phyloP scores from a whole-genome alignment of 2,888 invertebrate species.

The Hyposoter didymator region DNA sequence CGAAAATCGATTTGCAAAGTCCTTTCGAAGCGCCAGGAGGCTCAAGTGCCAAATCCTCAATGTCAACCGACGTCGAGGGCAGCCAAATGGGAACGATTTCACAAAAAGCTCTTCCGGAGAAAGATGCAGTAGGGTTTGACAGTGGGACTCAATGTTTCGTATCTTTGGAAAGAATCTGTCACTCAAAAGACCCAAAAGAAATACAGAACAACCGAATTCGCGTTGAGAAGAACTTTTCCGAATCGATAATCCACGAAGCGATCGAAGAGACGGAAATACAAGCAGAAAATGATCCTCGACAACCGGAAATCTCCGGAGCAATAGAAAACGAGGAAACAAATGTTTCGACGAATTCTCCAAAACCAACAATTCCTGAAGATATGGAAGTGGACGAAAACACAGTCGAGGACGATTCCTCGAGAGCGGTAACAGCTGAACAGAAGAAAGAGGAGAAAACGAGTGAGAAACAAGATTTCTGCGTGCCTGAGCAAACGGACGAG shows the following conservation, averaged over 20 bases:
- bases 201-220: not conserved
- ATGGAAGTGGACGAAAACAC: not conserved
- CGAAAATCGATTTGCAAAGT: conserved; percentile 36
- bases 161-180: not conserved
- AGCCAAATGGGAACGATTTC: not conserved
- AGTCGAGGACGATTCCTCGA: not conserved
- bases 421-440: not conserved
- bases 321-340: not conserved
- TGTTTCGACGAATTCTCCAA: not conserved
- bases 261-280: not conserved
- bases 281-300: not conserved
- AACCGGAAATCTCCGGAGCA: not conserved
- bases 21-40: not conserved
- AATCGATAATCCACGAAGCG: not conserved
- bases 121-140: not conserved
- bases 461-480: not conserved
- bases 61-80: not conserved
- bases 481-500: conserved; percentile 25
- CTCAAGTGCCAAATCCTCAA: not conserved
- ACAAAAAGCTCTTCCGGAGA: not conserved
- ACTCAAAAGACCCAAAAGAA: not conserved
- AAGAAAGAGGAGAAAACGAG: not conserved
- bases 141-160: conserved; percentile 6
- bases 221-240: not conserved
- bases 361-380: not conserved